Percentiles rank a stretch among this genome's conserved stretches.
Conservation (phyloP, 2,113 vertebrate species). For the Tachysurus fulvidraco region DNA sequence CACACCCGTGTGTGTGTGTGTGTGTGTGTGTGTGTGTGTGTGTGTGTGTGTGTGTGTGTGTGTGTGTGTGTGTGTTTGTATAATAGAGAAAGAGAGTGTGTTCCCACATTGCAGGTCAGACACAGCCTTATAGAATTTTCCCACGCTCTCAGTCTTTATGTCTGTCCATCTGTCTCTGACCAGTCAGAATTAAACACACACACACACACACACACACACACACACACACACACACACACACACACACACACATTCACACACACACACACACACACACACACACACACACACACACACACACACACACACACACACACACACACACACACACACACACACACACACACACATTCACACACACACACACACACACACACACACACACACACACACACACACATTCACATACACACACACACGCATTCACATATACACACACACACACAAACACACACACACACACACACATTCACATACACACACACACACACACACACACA, state of each 20-base stretch:
- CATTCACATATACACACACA: too few relatives aligned
- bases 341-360: background rate
- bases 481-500: background rate
- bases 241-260: background rate
- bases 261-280: background rate
- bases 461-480: background rate
- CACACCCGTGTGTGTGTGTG: background rate
- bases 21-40: constrained; percentile 22
- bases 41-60: background rate
- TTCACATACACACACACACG: background rate
- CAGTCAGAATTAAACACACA: background rate
- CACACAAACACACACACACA: background rate
- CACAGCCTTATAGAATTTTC: constrained; percentile 19
- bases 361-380: too few relatives aligned
- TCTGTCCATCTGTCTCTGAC: constrained; percentile 4
- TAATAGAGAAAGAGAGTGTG: background rate
- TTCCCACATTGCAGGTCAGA: constrained; percentile 22
- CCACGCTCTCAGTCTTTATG: constrained; percentile 18
- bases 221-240: background rate
- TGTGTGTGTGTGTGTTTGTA: constrained; percentile 14
- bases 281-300: background rate
- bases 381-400: background rate
- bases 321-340: background rate
- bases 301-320: background rate
- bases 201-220: background rate